Percentiles rank a stretch among this genome's conserved stretches.
phyloP scores from a whole-genome alignment of 2,888 invertebrate genomes.

The Nemoura dubitans region DNA sequence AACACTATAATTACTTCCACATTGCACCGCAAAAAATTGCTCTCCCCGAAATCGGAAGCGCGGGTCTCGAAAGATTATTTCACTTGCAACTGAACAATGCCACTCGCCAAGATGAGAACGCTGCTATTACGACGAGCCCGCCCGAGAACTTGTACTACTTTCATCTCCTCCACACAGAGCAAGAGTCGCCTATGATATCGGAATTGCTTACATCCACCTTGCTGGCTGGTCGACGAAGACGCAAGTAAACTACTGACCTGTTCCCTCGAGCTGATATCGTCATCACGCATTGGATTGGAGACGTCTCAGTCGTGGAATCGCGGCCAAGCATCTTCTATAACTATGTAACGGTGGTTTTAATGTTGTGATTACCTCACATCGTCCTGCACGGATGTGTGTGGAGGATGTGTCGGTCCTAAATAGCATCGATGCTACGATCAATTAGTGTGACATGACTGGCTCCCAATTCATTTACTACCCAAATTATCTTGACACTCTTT shows the following conservation, averaged over 20 bases:
- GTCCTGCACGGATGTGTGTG: neutral
- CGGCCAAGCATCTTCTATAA: neutral
- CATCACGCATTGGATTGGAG: neutral
- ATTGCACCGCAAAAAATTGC: neutral
- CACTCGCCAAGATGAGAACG: neutral
- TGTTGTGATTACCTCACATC: neutral
- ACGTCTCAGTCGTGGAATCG: neutral
- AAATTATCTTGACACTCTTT: neutral
- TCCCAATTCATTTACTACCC: neutral
- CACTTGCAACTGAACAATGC: neutral
- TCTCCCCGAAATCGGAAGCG: no score
- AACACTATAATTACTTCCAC: slow-evolving; percentile 9
- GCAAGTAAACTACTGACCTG: slow-evolving; percentile 35
- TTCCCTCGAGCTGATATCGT: slow-evolving; percentile 31
- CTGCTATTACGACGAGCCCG: neutral
- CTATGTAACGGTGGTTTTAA: neutral
- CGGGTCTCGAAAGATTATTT: neutral
- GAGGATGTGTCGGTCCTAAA: neutral
- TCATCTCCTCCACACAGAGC: neutral
- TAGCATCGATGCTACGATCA: neutral
- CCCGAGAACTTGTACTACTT: slow-evolving; percentile 9
- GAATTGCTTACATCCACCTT: neutral
- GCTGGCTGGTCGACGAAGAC: neutral
- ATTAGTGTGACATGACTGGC: neutral
- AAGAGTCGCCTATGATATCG: slow-evolving; percentile 8